A percentile compares a stretch with the other conserved stretches of the same genome.
Conservation (phyloP, 2,797 vertebrate species). For the Zalophus californianus region DNA sequence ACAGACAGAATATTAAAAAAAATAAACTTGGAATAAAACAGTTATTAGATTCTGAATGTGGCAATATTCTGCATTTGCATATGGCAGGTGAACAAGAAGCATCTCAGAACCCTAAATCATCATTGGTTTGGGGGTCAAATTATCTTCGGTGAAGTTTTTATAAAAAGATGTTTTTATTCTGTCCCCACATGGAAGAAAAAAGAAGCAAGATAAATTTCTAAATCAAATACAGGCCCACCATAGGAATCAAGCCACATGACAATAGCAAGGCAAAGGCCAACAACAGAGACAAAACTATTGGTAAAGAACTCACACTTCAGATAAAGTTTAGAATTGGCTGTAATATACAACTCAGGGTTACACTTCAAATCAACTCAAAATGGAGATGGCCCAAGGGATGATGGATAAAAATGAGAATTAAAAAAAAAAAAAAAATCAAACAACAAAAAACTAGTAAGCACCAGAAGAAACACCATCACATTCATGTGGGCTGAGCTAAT, state of each 20-base stretch:
- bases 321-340: background rate
- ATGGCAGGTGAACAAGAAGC: background rate
- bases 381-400: background rate
- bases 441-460: background rate
- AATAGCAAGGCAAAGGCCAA: background rate
- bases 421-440: background rate
- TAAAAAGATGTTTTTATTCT: background rate
- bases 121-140: background rate
- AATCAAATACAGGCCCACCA: background rate
- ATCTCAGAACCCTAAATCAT: background rate
- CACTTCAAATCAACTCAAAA: background rate
- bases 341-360: background rate
- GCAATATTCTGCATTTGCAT: background rate
- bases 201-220: background rate
- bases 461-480: background rate
- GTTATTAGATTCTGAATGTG: background rate
- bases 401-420: background rate
- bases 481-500: background rate
- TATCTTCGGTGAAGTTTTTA: background rate
- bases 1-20: background rate
- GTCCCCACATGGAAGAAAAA: background rate
- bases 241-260: background rate
- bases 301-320: background rate
- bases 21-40: background rate
- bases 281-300: background rate